phyloP scores from a whole-genome alignment of 92 coral and sea anemone species.

The Parazoanthus atlanticus region DNA sequence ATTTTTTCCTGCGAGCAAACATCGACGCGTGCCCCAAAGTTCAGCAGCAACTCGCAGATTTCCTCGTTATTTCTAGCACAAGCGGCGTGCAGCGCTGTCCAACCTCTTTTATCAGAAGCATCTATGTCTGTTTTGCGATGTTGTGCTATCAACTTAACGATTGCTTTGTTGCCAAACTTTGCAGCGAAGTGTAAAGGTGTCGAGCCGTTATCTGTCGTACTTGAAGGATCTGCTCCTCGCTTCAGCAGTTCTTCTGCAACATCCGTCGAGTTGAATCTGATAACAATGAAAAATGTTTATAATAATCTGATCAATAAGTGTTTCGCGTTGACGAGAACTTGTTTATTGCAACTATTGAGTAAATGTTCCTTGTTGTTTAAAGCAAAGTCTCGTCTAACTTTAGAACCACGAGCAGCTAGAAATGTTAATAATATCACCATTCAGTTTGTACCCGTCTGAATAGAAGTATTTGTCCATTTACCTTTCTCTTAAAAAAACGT shows the following conservation, averaged over 20 bases:
- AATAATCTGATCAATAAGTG: not conserved
- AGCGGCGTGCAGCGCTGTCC: conserved; percentile 57
- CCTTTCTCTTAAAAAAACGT: too few species aligned
- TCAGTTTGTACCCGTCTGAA: too few species aligned
- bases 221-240: conserved; percentile 48
- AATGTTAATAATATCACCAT: too few species aligned
- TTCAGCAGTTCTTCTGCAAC: conserved; percentile 41
- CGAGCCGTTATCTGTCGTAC: conserved; percentile 42
- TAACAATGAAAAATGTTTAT: too few species aligned
- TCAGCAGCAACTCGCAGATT: conserved; percentile 48
- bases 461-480: too few species aligned
- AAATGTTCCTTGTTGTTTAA: too few species aligned
- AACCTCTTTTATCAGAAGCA: conserved; percentile 47
- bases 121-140: conserved; percentile 25
- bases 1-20: conserved; percentile 48
- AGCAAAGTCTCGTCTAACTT: too few species aligned
- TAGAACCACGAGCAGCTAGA: too few species aligned
- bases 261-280: conserved; percentile 59
- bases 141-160: conserved; percentile 39
- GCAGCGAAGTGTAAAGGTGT: conserved; percentile 67
- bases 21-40: conserved; percentile 59
- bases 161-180: conserved; percentile 51
- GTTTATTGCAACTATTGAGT: too few species aligned
- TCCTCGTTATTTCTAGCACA: conserved; percentile 38
- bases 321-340: too few species aligned